These are phyloP conservation scores for Melanotaenia duboulayi DNA, from an alignment of 2,113 vertebrate genomes.

Conservation along the genomic window DNA sequence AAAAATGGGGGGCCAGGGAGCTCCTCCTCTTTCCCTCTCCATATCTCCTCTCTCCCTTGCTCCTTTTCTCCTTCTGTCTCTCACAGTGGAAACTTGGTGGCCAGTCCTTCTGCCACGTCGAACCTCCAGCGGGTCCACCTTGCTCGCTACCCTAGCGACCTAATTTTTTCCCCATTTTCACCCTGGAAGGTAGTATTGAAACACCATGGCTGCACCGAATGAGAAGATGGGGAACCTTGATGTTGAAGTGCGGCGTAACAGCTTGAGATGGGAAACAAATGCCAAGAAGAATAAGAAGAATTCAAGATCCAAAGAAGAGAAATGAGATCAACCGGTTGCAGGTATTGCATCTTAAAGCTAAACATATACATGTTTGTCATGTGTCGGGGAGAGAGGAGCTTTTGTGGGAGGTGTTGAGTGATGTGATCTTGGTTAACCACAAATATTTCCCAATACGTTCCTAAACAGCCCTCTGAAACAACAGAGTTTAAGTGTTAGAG, in stretches of 20 bases:
- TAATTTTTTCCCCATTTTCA: background rate
- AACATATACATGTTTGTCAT: background rate
- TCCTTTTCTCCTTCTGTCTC: slow-evolving; percentile 79
- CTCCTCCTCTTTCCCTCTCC: slow-evolving; percentile 83
- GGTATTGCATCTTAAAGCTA: slow-evolving; percentile 38
- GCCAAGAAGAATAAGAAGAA: slow-evolving; percentile 13
- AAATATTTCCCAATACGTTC: slow-evolving; percentile 37
- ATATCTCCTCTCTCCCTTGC: slow-evolving; percentile 77
- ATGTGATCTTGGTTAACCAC: slow-evolving; percentile 31
- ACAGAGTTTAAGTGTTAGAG: background rate
- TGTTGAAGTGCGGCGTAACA: slow-evolving; percentile 1
- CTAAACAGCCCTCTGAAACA: background rate
- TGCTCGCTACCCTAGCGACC: slow-evolving; percentile 4
- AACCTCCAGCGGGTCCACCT: slow-evolving; percentile 70
- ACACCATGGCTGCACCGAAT: background rate
- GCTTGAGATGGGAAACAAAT: background rate
- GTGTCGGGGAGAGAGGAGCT: slow-evolving; percentile 17
- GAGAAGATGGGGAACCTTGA: background rate
- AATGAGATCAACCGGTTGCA: slow-evolving; percentile 14
- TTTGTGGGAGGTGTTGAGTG: slow-evolving; percentile 27
- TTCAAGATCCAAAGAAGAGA: slow-evolving; percentile 12
- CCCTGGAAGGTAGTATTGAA: background rate
- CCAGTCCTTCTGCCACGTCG: slow-evolving; percentile 94
- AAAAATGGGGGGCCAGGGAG: slow-evolving; percentile 75
- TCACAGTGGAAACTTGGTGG: slow-evolving; percentile 79